Percentiles rank a stretch among this genome's conserved stretches.
phyloP scores from a whole-genome alignment of 2,797 vertebrate species.

The Acrossocheilus fasciatus region DNA sequence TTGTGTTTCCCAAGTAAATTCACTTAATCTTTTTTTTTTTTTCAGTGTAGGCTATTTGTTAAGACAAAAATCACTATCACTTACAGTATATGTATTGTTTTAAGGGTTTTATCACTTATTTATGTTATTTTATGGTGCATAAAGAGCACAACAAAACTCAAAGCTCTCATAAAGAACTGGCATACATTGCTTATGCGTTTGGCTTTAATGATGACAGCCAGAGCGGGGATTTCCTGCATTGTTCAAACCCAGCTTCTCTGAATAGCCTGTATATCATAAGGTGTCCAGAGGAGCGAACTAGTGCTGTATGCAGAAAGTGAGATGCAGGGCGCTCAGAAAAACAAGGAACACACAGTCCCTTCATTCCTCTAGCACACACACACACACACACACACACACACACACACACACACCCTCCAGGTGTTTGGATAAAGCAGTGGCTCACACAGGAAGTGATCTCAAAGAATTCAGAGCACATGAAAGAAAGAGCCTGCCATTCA shows the following conservation, averaged over 20 bases:
- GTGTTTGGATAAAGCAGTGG: constrained; percentile 37
- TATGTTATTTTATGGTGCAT: not conserved
- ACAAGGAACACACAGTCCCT: not conserved
- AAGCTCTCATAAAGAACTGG: not conserved
- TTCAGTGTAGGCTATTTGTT: too few species aligned
- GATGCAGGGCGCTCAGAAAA: not conserved
- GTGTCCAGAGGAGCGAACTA: not conserved
- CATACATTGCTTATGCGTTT: not conserved
- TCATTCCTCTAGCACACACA: not conserved
- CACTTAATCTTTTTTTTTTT: too few species aligned
- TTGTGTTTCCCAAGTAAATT: too few species aligned
- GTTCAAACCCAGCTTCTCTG: not conserved
- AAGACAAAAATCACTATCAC: not conserved
- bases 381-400: not conserved
- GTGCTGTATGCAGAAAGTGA: not conserved
- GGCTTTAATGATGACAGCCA: not conserved
- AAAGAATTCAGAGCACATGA: not conserved
- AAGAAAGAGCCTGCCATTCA: not conserved
- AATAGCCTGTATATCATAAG: not conserved
- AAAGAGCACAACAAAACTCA: not conserved
- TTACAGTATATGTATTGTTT: not conserved
- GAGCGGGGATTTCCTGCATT: not conserved
- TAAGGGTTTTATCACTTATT: not conserved
- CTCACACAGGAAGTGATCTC: not conserved
- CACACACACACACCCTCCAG: constrained; percentile 19